Evolutionary conservation across 2,113 vertebrate species (phyloP), one percentile per base, ranked within the genome.

Genomic region (Pampusana beccarii): DNA sequence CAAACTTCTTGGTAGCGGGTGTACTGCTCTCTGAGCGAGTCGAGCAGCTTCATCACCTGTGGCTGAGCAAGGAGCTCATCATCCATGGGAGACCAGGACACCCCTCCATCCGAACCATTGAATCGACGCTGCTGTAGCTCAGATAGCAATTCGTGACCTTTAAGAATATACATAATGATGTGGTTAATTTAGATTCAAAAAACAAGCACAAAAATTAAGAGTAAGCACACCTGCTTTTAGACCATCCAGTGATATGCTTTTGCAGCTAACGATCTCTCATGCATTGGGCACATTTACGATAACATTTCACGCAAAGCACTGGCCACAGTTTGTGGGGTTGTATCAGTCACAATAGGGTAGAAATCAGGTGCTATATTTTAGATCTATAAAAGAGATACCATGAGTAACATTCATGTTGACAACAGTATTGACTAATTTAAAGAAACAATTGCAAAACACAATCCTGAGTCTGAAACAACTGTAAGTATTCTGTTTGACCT

Each of bases 71-170:
- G 98, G 34, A 99, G 98, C 90, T 99, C 99, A 40, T 99, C 99
- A 38, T 99, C 99, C 99, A 99, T 99, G 2, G 99, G 99, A 50
- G 99, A 99, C 99, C 99, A 99, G 6, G 99, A 98, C 4, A 99
- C 98, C 8, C 98, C 99, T 58, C 99, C 99, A 36, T 99, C 99
- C 0, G 99, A 99, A 11, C 99, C 99, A 60, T 99, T 99, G 93
- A 99, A 99, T 3, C 99, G 98, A 14, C 99, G 99, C 97, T 99
- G 99, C 96, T 99, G 99, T 60, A 99, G 97, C 97, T 99, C 99
- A 0, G 99, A 99, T 34, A 99, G 98, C 69, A 99, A 94, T 98
- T 99, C 99, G 31, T 99, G 99, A 88, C 99, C 99, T 99, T 97
- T 19, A 44, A n/a, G 25, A 86, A 56, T 1, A 92, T 70, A 42